These are phyloP conservation scores for Oreochromis tanganicae DNA, from an alignment of 2,113 vertebrate species.

Conservation along the genomic window DNA sequence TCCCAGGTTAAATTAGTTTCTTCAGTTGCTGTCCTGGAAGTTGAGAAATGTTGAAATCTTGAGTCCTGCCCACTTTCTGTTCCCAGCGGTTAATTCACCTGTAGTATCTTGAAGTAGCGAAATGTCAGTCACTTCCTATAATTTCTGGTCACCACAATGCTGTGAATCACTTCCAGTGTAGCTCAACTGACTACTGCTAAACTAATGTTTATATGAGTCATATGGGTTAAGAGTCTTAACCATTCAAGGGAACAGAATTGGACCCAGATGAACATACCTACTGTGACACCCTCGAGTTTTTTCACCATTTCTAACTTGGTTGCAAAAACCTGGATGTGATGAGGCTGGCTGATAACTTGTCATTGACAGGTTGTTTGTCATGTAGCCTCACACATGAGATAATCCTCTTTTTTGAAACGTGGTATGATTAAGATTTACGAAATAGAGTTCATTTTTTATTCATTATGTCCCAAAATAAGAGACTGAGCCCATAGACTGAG, in stretches of 20 bases:
- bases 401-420: not conserved
- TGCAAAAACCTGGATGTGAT: not conserved
- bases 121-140: not conserved
- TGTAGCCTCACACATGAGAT: not conserved
- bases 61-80: not conserved
- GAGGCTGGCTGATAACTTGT: not conserved
- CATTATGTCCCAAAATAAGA: not conserved
- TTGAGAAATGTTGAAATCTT: not conserved
- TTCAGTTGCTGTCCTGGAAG: not conserved
- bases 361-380: not conserved
- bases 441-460: not conserved
- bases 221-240: not conserved
- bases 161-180: not conserved
- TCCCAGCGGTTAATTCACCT: not conserved
- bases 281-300: not conserved
- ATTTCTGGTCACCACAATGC: not conserved
- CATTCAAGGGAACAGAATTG: not conserved
- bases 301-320: not conserved
- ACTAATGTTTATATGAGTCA: not conserved
- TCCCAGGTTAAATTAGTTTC: not conserved
- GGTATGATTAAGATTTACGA: not conserved
- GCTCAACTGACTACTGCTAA: not conserved
- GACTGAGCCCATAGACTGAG: not conserved
- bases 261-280: not conserved
- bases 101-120: accelerated